Evolutionary conservation across 2,113 vertebrate species (phyloP).

Genomic region (Callospermophilus lateralis): DNA sequence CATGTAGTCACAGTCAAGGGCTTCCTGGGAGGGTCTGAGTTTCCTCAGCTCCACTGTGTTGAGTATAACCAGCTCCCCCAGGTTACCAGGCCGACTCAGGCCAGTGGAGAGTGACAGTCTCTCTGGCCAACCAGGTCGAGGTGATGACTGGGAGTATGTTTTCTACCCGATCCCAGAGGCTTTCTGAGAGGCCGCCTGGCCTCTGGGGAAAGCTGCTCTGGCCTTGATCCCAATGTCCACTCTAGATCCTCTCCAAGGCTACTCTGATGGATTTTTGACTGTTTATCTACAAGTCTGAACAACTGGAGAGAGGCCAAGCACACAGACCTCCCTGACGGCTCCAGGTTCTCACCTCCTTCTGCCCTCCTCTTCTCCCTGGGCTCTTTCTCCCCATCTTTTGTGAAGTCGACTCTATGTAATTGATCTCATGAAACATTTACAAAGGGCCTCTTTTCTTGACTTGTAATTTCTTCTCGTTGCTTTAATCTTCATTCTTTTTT

Average conservation of each 20-base stretch:
- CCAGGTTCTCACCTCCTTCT: slow-evolving; percentile 43
- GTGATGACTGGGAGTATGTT: background rate
- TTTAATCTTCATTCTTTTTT: slow-evolving; percentile 80
- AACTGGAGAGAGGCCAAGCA: background rate
- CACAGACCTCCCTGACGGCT: slow-evolving; percentile 75
- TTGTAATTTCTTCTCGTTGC: slow-evolving; percentile 54
- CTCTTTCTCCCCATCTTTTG: slow-evolving; percentile 28
- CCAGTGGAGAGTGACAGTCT: background rate
- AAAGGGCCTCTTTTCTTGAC: background rate
- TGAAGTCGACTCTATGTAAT: slow-evolving; percentile 32
- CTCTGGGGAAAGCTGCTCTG: background rate
- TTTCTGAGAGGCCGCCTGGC: background rate
- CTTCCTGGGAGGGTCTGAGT: background rate
- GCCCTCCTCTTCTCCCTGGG: background rate
- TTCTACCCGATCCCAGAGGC: background rate
- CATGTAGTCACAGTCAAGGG: accelerated
- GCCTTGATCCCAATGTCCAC: no score
- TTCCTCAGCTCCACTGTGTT: background rate
- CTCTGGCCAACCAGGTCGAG: background rate
- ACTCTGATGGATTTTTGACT: background rate
- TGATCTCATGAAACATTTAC: slow-evolving; percentile 54
- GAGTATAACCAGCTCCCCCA: background rate
- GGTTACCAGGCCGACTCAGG: background rate
- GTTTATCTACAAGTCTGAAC: background rate
- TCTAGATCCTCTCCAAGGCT: background rate